phyloP scores from a whole-genome alignment of 2,797 vertebrate genomes.

The Enteromius unitaeniatus region DNA sequence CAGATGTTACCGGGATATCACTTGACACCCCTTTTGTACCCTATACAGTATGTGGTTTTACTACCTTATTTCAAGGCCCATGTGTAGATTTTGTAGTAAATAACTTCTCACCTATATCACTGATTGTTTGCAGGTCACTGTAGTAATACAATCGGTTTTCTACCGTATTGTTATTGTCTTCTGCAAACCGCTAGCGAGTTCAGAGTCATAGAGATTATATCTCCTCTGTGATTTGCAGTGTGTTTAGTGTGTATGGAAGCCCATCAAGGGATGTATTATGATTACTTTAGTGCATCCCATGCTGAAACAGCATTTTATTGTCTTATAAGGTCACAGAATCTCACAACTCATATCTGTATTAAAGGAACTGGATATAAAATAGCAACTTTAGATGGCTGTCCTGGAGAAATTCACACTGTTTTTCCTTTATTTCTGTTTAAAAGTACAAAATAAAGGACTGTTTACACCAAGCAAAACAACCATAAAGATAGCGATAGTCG shows the following conservation, averaged over 20 bases:
- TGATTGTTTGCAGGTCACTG: neutral
- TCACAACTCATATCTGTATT: constrained; percentile 50
- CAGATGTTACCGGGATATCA: constrained; percentile 50
- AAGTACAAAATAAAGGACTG: neutral
- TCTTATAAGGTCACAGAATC: constrained; percentile 62
- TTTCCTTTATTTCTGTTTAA: neutral
- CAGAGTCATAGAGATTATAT: neutral
- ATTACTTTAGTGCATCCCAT: constrained; percentile 67
- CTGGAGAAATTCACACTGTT: neutral
- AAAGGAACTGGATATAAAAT: neutral
- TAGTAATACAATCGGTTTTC: neutral
- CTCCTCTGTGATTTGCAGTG: constrained; percentile 49
- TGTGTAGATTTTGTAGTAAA: constrained; percentile 1
- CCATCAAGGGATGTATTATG: constrained; percentile 48
- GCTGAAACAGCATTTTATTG: constrained; percentile 70
- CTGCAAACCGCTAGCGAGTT: neutral
- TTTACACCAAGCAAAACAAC: no score
- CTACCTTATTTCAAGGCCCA: neutral
- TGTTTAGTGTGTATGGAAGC: constrained; percentile 55
- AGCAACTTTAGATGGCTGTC: constrained; percentile 20
- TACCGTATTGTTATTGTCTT: neutral
- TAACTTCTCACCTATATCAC: neutral
- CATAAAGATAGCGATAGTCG: no score
- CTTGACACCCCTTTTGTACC: constrained; percentile 33
- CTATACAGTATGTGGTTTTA: neutral